Evolutionary conservation across 2,888 invertebrate genomes (phyloP).

Genomic region (Reticulitermes lucifugus): DNA sequence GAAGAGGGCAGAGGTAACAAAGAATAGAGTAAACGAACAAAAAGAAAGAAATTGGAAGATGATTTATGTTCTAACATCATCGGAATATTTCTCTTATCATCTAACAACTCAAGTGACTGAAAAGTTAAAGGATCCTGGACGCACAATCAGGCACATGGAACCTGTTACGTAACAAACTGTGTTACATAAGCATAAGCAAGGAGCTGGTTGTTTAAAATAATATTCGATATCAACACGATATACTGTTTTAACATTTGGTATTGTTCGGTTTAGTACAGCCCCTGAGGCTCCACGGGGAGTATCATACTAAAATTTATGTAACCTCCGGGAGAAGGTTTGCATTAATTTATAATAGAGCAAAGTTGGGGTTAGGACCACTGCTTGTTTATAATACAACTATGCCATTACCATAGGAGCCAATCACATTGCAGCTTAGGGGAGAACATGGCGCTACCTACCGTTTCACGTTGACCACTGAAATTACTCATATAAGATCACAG

Average conservation of each 20-base stretch:
- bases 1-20: too few species aligned
- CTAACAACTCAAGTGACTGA: too few species aligned
- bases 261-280: conserved; percentile 1
- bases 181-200: not conserved
- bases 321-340: not conserved
- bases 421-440: not conserved
- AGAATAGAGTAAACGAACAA: too few species aligned
- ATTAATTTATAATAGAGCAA: conserved; percentile 23
- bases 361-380: conserved; percentile 4
- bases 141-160: too few species aligned
- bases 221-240: conserved; percentile 24
- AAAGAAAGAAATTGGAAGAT: too few species aligned
- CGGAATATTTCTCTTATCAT: too few species aligned
- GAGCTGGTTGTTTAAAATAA: not conserved
- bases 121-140: too few species aligned
- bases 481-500: not conserved
- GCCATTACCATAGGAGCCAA: not conserved
- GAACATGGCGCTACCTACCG: not conserved
- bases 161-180: not conserved
- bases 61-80: too few species aligned
- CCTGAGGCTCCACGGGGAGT: not conserved
- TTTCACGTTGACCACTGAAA: not conserved
- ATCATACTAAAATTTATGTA: conserved; percentile 11
- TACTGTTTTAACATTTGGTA: not conserved
- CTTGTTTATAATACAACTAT: conserved; percentile 11